Base-by-base conservation (phyloP, 2,888 invertebrate genomes). In the Drosophila nigricruria region DNA sequence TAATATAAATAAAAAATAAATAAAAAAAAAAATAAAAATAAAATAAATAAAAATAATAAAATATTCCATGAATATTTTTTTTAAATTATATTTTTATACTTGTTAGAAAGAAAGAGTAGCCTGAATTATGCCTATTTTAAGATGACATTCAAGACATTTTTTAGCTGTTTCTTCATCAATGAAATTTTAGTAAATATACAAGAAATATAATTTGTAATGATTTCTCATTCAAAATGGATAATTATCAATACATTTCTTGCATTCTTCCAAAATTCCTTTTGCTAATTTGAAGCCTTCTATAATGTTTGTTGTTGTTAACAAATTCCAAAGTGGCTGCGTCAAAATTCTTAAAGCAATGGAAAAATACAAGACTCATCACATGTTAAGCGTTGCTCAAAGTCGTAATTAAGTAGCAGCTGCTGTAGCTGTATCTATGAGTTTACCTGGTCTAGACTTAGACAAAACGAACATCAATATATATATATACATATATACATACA, bases 391-490 rank as follows among this genome's bases (percentile, higher is more conserved):
- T 32, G 20, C 30, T 18, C 27, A 18, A 18, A 12, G 34, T 25
- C 58, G 16, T 23, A 60, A 57, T 62, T 36, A 12, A 38, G 12
- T 47, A 30, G 34, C 60, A 36, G 34, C 60, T 38, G 36, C 20
- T 32, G 50, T 20, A 8, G 34, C 34, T 25, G 58, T 53, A 38
- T 53, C 25, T 47, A 16, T 57, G 16, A 43, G 43, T 14, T 49
- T 25, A 57, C 42, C 65, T 68, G 68, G 68, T 68, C 68, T 68
- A 68, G 68, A 68, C 68, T 40, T 18, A 16, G 32, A 30, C 30
- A 30, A 57, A 23, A 43, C 8, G 18, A 50, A 20, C 47, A 27
- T 4, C 18, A 42, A 20, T 20, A 42, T 42, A 42, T 18, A 16
- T 43, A 16, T 43, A 18, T 40, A 40, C 10, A n/a, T n/a, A 34